These are phyloP conservation scores for Bujurquina vittata DNA, from an alignment of 2,113 vertebrate species.

Conservation along the genomic window DNA sequence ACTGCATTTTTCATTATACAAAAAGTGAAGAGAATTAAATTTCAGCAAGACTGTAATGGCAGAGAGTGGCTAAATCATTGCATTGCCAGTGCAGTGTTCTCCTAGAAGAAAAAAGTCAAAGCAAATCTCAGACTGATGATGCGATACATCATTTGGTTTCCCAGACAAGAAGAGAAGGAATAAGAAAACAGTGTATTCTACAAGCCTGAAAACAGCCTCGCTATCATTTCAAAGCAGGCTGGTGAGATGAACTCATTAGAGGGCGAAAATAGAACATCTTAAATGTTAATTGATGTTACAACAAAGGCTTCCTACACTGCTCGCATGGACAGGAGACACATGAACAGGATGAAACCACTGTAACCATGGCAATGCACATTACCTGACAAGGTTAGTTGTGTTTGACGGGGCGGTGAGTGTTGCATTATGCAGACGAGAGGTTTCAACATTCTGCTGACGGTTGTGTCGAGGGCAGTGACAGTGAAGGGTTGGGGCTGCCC, in stretches of 20 bases:
- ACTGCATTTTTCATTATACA: neutral
- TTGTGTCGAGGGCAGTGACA: slow-evolving; percentile 33
- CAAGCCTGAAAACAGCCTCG: neutral
- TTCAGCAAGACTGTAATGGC: neutral
- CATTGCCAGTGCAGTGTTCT: neutral
- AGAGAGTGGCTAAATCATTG: neutral
- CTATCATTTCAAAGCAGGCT: slow-evolving; percentile 29
- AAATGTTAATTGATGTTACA: slow-evolving; percentile 54
- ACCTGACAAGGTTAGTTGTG: slow-evolving; percentile 54
- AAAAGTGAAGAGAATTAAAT: neutral
- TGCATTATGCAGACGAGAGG: slow-evolving; percentile 38
- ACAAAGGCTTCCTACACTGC: neutral
- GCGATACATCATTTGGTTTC: slow-evolving; percentile 9
- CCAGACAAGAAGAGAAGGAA: slow-evolving; percentile 5
- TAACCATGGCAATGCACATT: slow-evolving; percentile 53
- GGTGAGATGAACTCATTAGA: slow-evolving; percentile 35
- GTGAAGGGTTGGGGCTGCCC: slow-evolving; percentile 16
- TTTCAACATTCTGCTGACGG: slow-evolving; percentile 33
- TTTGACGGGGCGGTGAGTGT: slow-evolving; percentile 44
- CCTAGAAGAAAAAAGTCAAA: neutral
- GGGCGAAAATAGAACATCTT: slow-evolving; percentile 34
- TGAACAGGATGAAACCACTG: slow-evolving; percentile 5
- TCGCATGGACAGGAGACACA: neutral
- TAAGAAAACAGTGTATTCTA: neutral
- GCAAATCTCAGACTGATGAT: neutral